Base-by-base conservation (phyloP, 2,888 invertebrate genomes). In the Amblyjoppa proteus region DNA sequence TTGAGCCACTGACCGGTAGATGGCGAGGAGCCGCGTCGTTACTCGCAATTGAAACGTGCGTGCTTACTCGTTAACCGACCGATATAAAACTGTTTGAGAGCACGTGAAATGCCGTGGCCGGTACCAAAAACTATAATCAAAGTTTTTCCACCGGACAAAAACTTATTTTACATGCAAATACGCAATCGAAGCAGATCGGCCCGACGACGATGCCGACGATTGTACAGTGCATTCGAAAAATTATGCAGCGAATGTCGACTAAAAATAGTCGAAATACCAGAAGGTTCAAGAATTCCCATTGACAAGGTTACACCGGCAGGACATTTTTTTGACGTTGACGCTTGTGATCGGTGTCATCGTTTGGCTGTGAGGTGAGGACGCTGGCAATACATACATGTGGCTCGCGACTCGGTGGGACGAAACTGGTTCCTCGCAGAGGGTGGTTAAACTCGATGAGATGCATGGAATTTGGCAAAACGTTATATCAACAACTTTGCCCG, bases 361-460 rank as follows among this genome's bases (percentile, higher is more conserved):
- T 49, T 49, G 61, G 45, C 28, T 45, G 56, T 51, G 28, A 9
- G 38, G 41, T 1, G 13, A 41, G 53, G 66, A 41, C 31, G 41
- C n/a, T 20, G 13, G 53, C 4, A 16, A 34, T 34, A 20, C 61
- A 66, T 20, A 66, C 51, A 25, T 9, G 68, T 56, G 38, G 53
- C 77, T 53, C 77, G 68, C 13, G 53, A 56, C 71, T 56, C 53
- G 28, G 28, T 28, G 25, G 56, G 88, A 90, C 89, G 90, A 90
- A 91, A 91, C 91, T 90, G 91, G 91, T 91, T 91, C 90, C 89
- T 86, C 90, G 28, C 58, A 82, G 88, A 89, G 90, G 91, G 90
- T 91, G 91, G 90, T 91, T 91, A 90, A 89, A 91, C 91, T 87
- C 91, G 89, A 88, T 88, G 91, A 90, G 91, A 91, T 91, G 91